phyloP scores from a whole-genome alignment of 2,888 invertebrate species.

The Melieria picta region DNA sequence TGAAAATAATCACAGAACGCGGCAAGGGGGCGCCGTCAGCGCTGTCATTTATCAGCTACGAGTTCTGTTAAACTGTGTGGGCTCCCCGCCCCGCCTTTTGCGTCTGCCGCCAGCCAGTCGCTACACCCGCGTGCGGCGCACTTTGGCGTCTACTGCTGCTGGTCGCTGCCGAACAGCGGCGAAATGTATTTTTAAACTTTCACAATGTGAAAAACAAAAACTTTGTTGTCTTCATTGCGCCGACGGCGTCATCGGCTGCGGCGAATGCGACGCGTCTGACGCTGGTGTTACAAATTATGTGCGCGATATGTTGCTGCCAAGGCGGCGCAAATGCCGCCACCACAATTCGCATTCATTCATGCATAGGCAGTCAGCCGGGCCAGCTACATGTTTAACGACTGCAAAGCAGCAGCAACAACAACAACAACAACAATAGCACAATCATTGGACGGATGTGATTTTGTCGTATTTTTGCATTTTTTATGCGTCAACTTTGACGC shows the following conservation, averaged over 20 bases:
- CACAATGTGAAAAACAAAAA: not conserved
- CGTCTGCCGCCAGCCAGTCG: too few relatives aligned
- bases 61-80: too few relatives aligned
- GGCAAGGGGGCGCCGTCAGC: too few relatives aligned
- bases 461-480: constrained; percentile 19
- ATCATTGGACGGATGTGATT: constrained; percentile 27
- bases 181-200: not conserved
- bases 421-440: constrained; percentile 1
- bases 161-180: not conserved
- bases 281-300: constrained; percentile 58
- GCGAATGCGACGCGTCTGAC: too few relatives aligned
- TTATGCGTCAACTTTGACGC: constrained; percentile 42
- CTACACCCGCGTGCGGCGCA: too few relatives aligned
- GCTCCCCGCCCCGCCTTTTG: too few relatives aligned
- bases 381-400: not conserved
- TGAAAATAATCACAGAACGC: too few relatives aligned
- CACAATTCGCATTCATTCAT: not conserved
- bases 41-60: too few relatives aligned
- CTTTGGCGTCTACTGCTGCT: too few relatives aligned
- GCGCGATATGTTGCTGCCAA: constrained; percentile 18
- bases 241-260: constrained; percentile 38
- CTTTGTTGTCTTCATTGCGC: not conserved
- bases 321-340: not conserved
- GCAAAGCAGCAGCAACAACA: not conserved
- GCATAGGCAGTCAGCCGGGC: not conserved